Evolutionary conservation across 2,888 invertebrate species (phyloP), one percentile per base, ranked within the genome.

Genomic region (Pilophorus perplexus): DNA sequence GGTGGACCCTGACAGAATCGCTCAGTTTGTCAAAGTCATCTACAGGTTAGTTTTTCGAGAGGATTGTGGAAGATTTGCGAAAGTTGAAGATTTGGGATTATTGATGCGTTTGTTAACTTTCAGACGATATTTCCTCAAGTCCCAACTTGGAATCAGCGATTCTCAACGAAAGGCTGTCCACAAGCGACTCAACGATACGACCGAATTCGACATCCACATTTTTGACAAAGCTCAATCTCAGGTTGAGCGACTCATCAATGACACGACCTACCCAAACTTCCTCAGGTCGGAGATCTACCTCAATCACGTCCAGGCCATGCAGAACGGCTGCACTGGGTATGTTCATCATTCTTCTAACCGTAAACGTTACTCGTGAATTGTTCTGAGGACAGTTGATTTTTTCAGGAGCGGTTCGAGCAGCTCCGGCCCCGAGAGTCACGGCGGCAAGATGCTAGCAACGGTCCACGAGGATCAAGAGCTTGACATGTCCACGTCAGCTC

Each of bases 201-300:
- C 48, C 10, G 80, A 81, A 74, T 84, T 86, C 74, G 89, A 86
- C 78, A 84, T 86, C 74, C 86, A 85, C 74, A 85, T 96, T 74
- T 95, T 93, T 78, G 92, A 94, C 78, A 84, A 84, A 72, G 91
- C 90, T 79, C 90, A 91, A 76, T 80, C 83, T 66, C 87, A 90
- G 80, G 88, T 92, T 74, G 93, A 93, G 76, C 83, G 84, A 44
- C 84, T 88, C 68, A 92, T 96, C 77, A 88, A 88, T 71, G 87
- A 88, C 76, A 89, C 91, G 68, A 89, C 91, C 69, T 96, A 96
- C 81, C 90, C 90, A 67, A 88, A 91, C 78, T 97, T 97, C 80
- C 84, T 97, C 71, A 88, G 88, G 73, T 94, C 94, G 73, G 94
- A 95, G 75, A 85, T 90, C 78, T 96, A 95, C 82, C 86, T 95